Percentiles rank a stretch among this genome's conserved stretches.
phyloP scores from a whole-genome alignment of 1,140 invertebrate genomes.

The Hormaphis cornu region DNA sequence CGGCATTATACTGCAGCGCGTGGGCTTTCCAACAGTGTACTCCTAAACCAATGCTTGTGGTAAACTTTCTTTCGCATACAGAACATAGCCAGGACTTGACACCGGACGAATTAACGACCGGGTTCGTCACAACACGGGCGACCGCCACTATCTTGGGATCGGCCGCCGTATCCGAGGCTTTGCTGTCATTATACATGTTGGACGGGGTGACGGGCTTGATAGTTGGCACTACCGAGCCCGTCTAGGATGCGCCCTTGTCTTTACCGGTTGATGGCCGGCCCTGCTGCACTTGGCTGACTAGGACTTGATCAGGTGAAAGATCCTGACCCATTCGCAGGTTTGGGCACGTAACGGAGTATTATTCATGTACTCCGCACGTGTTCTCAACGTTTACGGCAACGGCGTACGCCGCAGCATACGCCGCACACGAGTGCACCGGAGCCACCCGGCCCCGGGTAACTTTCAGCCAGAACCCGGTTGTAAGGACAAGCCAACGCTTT shows the following conservation, averaged over 20 bases:
- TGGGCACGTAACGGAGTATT: no score
- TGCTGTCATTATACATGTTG: not conserved
- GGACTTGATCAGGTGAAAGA: no score
- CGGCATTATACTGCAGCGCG: fast-evolving
- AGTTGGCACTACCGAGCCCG: not conserved
- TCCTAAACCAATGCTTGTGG: not conserved
- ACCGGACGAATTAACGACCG: not conserved
- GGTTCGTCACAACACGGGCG: not conserved
- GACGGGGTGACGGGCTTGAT: not conserved
- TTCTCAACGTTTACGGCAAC: no score
- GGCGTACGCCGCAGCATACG: no score
- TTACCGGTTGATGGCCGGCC: not conserved
- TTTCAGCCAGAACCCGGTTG: no score
- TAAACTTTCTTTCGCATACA: not conserved
- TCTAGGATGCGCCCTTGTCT: not conserved
- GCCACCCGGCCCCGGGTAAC: no score
- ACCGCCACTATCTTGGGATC: not conserved
- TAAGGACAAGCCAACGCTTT: no score
- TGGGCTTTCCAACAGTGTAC: not conserved
- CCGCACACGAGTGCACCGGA: no score
- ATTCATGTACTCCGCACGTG: no score
- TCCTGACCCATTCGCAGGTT: not conserved
- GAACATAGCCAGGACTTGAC: not conserved
- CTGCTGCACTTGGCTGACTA: not conserved
- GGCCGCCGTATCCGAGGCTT: not conserved